phyloP scores from a whole-genome alignment of 2,797 vertebrate species.

The Zenarchopterus dispar region DNA sequence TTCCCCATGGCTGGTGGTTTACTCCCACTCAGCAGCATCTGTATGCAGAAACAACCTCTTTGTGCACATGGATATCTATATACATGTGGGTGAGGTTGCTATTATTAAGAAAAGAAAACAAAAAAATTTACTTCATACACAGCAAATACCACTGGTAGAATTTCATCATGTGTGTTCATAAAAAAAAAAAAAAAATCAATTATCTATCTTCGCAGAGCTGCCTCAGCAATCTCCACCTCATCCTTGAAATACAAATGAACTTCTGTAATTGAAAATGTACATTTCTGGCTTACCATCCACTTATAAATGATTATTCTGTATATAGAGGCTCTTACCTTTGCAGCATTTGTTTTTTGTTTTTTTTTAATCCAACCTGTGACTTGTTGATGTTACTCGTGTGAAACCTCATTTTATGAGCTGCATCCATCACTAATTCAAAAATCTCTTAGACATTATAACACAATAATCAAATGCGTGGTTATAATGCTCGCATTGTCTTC shows the following conservation, averaged over 20 bases:
- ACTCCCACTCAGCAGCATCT: slow-evolving; percentile 74
- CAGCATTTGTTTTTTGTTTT: slow-evolving; percentile 14
- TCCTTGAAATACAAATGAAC: slow-evolving; percentile 33
- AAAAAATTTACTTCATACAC: slow-evolving; percentile 26
- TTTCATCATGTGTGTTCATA: slow-evolving; percentile 18
- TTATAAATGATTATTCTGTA: slow-evolving; percentile 13
- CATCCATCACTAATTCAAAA: background rate
- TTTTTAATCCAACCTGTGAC: background rate
- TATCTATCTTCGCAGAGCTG: slow-evolving; percentile 20
- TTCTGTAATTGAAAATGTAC: slow-evolving; percentile 9
- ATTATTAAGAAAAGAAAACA: slow-evolving; percentile 63
- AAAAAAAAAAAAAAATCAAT: slow-evolving; percentile 30
- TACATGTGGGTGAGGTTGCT: slow-evolving; percentile 59
- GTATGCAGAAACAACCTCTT: slow-evolving; percentile 65
- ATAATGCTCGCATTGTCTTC: slow-evolving; percentile 36
- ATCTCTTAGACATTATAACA: background rate
- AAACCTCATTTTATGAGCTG: slow-evolving; percentile 24
- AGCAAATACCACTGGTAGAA: slow-evolving; percentile 33
- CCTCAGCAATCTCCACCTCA: slow-evolving; percentile 1
- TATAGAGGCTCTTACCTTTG: slow-evolving; percentile 11
- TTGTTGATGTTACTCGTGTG: slow-evolving; percentile 5
- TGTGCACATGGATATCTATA: slow-evolving; percentile 45
- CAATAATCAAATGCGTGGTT: slow-evolving; percentile 24
- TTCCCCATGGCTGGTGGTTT: slow-evolving; percentile 57
- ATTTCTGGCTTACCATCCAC: slow-evolving; percentile 14